Conservation (phyloP, 2,113 vertebrate species). For the Elephas maximus region DNA sequence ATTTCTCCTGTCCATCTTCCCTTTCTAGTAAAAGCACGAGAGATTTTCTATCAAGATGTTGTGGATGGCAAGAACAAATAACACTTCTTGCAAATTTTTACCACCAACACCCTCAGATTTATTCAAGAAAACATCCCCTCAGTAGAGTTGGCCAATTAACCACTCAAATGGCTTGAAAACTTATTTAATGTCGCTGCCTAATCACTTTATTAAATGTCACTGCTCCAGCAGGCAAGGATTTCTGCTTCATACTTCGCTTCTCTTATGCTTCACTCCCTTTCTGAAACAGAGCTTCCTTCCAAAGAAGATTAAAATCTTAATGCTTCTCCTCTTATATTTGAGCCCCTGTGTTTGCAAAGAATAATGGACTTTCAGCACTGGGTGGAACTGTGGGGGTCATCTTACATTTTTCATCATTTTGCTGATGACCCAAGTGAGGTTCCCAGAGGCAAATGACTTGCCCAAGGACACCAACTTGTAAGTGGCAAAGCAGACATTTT, state of each 20-base stretch:
- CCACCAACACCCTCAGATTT: constrained; percentile 7
- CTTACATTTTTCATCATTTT: neutral
- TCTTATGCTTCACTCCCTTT: neutral
- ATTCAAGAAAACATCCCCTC: constrained; percentile 67
- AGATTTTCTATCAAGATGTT: constrained; percentile 21
- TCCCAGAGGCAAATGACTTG: neutral
- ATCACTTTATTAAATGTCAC: constrained; percentile 83
- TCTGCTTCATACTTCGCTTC: constrained; percentile 48
- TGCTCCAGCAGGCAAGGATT: constrained; percentile 56
- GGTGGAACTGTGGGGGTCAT: neutral
- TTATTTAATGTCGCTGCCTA: constrained; percentile 84
- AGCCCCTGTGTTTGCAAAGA: neutral
- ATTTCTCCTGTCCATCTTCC: neutral
- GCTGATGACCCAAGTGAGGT: neutral
- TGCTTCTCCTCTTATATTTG: neutral
- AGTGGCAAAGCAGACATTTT: neutral
- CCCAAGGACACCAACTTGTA: neutral
- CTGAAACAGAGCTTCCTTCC: neutral
- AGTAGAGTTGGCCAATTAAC: constrained; percentile 75
- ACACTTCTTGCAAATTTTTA: neutral
- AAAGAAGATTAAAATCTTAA: neutral
- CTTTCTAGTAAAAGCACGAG: constrained; percentile 18
- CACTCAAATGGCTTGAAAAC: constrained; percentile 80
- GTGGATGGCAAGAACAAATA: constrained; percentile 44
- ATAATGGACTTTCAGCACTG: neutral